Evolutionary conservation across 2,888 invertebrate genomes (phyloP).

Genomic region (Meliscaeva auricollis): DNA sequence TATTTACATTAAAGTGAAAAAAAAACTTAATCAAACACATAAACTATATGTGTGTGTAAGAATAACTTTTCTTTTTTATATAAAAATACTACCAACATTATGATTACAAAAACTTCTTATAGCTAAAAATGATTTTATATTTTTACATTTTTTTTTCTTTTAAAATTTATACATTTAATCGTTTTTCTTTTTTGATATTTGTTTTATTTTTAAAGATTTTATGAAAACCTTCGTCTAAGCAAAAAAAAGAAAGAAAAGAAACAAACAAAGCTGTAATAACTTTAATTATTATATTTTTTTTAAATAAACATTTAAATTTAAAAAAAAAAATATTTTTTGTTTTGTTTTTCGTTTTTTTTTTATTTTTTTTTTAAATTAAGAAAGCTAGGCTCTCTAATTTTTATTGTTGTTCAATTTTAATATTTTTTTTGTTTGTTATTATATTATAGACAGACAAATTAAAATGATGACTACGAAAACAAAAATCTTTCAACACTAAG

Average conservation of each 20-base stretch:
- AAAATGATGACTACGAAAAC: conserved; percentile 53
- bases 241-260: conserved; percentile 23
- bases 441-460: conserved; percentile 4
- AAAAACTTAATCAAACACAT: conserved; percentile 15
- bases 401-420: conserved; percentile 16
- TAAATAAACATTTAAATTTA: conserved; percentile 47
- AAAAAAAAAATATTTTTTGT: neutral
- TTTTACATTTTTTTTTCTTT: conserved; percentile 56
- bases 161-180: conserved; percentile 48
- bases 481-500: conserved; percentile 70
- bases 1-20: conserved; percentile 61
- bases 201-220: conserved; percentile 63
- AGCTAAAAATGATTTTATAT: conserved; percentile 55
- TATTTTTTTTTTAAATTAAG: conserved; percentile 6
- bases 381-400: conserved; percentile 61
- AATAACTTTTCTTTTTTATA: conserved; percentile 25
- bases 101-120: conserved; percentile 48
- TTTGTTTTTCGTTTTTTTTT: neutral
- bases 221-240: conserved; percentile 65
- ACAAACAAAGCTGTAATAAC: conserved; percentile 34
- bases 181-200: conserved; percentile 21
- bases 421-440: conserved; percentile 12
- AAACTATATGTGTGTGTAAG: neutral
- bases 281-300: conserved; percentile 1
- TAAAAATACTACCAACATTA: conserved; percentile 47